phyloP scores from a whole-genome alignment of 2,797 vertebrate genomes.

The Vultur gryphus region DNA sequence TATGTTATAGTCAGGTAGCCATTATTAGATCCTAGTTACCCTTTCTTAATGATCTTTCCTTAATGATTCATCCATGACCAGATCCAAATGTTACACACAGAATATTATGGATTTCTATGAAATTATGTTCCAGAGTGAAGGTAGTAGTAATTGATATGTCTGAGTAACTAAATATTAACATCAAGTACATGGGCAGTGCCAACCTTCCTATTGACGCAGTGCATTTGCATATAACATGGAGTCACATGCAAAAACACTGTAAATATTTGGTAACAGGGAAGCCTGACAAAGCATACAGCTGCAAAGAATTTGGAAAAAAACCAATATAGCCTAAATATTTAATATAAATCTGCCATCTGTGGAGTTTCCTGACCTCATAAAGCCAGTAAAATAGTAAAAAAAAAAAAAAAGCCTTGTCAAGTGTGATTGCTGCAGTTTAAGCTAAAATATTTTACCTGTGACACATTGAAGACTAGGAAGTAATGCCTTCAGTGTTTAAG shows the following conservation, averaged over 20 bases:
- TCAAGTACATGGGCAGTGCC: background rate
- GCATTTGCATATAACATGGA: background rate
- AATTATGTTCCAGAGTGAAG: background rate
- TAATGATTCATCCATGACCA: background rate
- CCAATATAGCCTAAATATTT: background rate
- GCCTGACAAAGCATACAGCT: background rate
- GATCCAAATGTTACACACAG: background rate
- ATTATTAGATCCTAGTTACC: background rate
- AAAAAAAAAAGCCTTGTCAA: background rate
- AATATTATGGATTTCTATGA: background rate
- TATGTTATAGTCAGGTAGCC: background rate
- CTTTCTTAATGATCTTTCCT: background rate
- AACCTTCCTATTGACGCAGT: background rate
- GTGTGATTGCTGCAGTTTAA: background rate
- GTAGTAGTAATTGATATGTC: background rate
- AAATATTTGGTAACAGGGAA: slow-evolving; percentile 64
- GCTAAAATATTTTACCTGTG: background rate
- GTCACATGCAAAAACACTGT: background rate
- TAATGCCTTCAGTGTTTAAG: background rate
- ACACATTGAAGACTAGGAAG: background rate
- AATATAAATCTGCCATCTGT: background rate
- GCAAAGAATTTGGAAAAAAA: background rate
- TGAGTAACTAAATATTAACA: background rate
- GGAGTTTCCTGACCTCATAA: background rate
- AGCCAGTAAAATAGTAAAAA: background rate